Evolutionary conservation across 2,797 vertebrate genomes (phyloP).

Genomic region (Mormyrus proboscirostris): DNA sequence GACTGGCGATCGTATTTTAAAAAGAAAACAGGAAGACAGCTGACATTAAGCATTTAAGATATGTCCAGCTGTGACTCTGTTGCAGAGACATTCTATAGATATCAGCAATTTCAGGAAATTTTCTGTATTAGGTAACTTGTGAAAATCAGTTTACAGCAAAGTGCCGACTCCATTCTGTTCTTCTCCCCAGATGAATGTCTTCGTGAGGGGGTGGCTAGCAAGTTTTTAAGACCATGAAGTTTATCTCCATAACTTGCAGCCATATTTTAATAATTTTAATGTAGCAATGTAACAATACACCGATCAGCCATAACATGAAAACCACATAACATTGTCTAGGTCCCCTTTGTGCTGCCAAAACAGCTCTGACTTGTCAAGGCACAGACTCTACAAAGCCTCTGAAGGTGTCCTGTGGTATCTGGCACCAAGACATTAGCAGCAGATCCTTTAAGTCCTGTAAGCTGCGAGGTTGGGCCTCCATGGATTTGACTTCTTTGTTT

Average conservation of each 20-base stretch:
- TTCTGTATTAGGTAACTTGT: background rate
- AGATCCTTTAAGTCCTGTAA: background rate
- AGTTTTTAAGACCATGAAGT: background rate
- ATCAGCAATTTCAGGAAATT: background rate
- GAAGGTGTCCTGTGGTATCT: background rate
- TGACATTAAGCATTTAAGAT: background rate
- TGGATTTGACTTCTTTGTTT: background rate
- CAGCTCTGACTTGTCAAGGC: background rate
- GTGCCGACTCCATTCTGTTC: background rate
- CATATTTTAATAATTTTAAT: background rate
- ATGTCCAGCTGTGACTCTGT: background rate
- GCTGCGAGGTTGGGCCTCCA: background rate
- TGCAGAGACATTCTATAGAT: background rate
- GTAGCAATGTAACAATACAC: background rate
- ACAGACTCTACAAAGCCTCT: background rate
- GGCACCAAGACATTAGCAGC: background rate
- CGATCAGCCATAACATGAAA: background rate
- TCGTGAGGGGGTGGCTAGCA: background rate
- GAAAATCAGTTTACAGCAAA: background rate
- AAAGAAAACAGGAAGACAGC: background rate
- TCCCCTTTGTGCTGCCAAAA: background rate
- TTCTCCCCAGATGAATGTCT: background rate
- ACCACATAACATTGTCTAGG: background rate
- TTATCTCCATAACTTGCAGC: background rate
- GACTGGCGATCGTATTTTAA: background rate